Conservation (phyloP, 2,888 invertebrate species). For the Trilocha varians region DNA sequence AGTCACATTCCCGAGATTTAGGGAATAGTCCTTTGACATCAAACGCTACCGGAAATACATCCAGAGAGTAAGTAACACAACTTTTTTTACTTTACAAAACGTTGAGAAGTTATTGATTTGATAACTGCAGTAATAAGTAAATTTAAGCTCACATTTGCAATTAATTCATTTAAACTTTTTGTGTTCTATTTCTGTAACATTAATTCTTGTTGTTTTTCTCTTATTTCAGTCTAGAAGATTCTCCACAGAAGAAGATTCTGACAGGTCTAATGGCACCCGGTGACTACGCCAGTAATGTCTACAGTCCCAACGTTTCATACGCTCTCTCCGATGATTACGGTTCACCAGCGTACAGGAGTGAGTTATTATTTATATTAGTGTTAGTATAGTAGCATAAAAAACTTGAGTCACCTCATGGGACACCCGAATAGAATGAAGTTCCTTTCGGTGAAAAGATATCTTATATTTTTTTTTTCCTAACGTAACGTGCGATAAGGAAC, state of each 20-base stretch:
- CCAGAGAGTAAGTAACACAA: conserved; percentile 51
- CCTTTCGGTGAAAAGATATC: too few relatives aligned
- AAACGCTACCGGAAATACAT: conserved; percentile 47
- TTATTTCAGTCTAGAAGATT: conserved; percentile 62
- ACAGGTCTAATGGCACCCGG: conserved; percentile 45
- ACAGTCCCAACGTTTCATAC: conserved; percentile 67
- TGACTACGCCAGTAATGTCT: conserved; percentile 51
- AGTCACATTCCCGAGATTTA: conserved; percentile 61
- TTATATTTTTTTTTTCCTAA: too few relatives aligned
- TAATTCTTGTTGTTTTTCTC: too few relatives aligned
- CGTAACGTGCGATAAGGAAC: too few relatives aligned
- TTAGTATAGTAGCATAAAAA: too few relatives aligned
- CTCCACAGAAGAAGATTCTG: conserved; percentile 63
- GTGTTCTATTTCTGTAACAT: too few relatives aligned
- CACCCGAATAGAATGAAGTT: too few relatives aligned
- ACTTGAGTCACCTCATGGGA: too few relatives aligned
- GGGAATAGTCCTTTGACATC: conserved; percentile 56
- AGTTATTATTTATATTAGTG: conserved; percentile 3
- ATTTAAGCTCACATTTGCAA: too few relatives aligned
- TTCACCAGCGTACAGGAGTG: conserved; percentile 66
- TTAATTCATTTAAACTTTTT: too few relatives aligned
- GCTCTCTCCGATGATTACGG: conserved; percentile 62
- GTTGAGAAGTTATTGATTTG: not conserved
- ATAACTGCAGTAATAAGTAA: too few relatives aligned
- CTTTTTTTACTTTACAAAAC: not conserved